phyloP scores from a whole-genome alignment of 2,113 vertebrate species.

The Polypterus senegalus region DNA sequence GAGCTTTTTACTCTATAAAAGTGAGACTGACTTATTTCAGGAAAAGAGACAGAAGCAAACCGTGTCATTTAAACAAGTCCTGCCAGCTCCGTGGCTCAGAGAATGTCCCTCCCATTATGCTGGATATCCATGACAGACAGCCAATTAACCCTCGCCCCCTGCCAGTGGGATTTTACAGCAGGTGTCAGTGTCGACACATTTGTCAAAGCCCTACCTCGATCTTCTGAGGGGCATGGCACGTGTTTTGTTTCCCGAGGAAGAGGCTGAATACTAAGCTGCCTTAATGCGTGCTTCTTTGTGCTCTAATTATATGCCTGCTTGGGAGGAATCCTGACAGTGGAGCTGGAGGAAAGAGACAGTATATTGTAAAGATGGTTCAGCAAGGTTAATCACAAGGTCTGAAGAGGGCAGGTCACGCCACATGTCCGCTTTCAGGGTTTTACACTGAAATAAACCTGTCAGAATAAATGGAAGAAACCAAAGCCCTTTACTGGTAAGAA shows the following conservation, averaged over 20 bases:
- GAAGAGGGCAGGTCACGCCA: too few species aligned
- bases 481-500: too few species aligned
- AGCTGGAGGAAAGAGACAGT: neutral
- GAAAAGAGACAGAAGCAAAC: too few species aligned
- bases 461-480: too few species aligned
- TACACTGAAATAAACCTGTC: too few species aligned
- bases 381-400: too few species aligned
- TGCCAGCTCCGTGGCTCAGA: too few species aligned
- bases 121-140: slow-evolving; percentile 1
- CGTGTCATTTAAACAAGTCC: too few species aligned
- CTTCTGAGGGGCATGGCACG: neutral
- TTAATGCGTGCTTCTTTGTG: neutral
- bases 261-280: neutral
- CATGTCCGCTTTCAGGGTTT: too few species aligned
- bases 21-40: too few species aligned
- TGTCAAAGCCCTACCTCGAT: neutral
- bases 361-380: too few species aligned
- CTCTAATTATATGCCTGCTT: slow-evolving; percentile 1
- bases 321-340: neutral
- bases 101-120: neutral
- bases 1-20: too few species aligned
- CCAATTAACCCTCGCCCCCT: neutral
- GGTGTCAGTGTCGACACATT: neutral
- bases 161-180: neutral
- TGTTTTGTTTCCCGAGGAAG: neutral